Evolutionary conservation across 2,888 invertebrate genomes (phyloP), one percentile per base, ranked within the genome.

Genomic region (Ferrisia virgata): DNA sequence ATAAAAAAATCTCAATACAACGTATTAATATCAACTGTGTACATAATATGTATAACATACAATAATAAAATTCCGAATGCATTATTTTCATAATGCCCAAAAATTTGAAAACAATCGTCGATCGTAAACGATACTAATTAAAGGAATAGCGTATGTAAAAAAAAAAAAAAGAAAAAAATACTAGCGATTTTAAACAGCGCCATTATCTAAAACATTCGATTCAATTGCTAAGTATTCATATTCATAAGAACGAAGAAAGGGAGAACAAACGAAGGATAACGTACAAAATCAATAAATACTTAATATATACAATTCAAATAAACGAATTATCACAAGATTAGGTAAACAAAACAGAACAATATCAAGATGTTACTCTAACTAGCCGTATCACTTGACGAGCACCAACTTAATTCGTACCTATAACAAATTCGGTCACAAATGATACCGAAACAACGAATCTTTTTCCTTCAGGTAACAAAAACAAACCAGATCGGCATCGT

Each of bases 41-140:
- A 79, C 84, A 79, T 84, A 84, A 84, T 84, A 84, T 84, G 84
- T 84, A 84, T 84, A 80, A 84, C 84, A 84, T 84, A 84, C 79
- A 83, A 80, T 84, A 84, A 79, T 84, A 84, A 79, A 84, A 53
- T 47, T 84, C 25, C 79, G 31, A 64, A 79, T 84, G 80, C 84
- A 84, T 84, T 84, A 84, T 40, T 40, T 69, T 83, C 76, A 80
- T 84, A 84, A 84, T 84, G 84, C 84, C 11, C 0, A 1, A 40
- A 79, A 47, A 40, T 15, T 31, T 53, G 13, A 33, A 47, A n/a
- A 36, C 9, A 31, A 33, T 33, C 25, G 47, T 80, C 31, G 80
- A 47, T 31, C 39, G 9, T n/a, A n/a, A n/a, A 79, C 79, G 33
- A 80, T 31, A 18, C 80, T n/a, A 33, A 76, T 69, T 33, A 43